Conservation (phyloP, 1,140 invertebrate species). For the Drosophila nigrodunni region DNA sequence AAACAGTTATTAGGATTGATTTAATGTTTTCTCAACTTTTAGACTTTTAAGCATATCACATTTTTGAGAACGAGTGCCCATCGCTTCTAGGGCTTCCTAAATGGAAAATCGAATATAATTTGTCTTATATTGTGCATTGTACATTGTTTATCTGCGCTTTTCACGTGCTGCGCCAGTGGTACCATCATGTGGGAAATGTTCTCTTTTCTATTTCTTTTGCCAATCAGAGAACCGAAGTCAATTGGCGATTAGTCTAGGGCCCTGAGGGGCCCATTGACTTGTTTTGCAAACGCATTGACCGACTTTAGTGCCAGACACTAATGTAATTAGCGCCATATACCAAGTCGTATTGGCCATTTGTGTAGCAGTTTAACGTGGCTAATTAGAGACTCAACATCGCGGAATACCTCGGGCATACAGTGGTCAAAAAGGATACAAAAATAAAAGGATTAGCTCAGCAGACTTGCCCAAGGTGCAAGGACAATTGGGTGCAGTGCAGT, state of each 20-base stretch:
- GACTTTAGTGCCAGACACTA: conserved; percentile 70
- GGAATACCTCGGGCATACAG: conserved; percentile 51
- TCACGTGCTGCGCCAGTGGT: conserved; percentile 52
- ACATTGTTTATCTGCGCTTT: conserved; percentile 37
- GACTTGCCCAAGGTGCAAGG: conserved; percentile 30
- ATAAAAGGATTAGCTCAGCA: conserved; percentile 53
- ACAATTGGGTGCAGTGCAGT: conserved; percentile 40
- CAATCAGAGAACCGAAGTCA: conserved; percentile 64
- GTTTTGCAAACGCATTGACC: conserved; percentile 74
- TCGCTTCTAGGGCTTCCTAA: conserved; percentile 57
- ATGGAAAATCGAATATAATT: conserved; percentile 73
- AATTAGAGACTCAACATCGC: conserved; percentile 74
- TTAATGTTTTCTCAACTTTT: conserved; percentile 1
- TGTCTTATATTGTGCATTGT: conserved; percentile 21
- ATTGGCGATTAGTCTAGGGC: conserved; percentile 56
- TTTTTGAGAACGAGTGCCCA: conserved; percentile 29
- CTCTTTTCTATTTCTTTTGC: conserved; percentile 3
- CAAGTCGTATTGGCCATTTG: conserved; percentile 47
- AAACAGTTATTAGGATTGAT: neutral
- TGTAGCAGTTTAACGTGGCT: conserved; percentile 67
- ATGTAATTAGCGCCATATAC: conserved; percentile 84
- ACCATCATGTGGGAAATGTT: conserved; percentile 1
- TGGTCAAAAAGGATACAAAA: conserved; percentile 25
- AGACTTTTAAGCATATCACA: conserved; percentile 2
- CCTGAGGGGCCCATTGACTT: conserved; percentile 72